Percentiles rank a stretch among this genome's conserved stretches.
phyloP scores from a whole-genome alignment of 2,113 vertebrate species.

The Cinclus cinclus region DNA sequence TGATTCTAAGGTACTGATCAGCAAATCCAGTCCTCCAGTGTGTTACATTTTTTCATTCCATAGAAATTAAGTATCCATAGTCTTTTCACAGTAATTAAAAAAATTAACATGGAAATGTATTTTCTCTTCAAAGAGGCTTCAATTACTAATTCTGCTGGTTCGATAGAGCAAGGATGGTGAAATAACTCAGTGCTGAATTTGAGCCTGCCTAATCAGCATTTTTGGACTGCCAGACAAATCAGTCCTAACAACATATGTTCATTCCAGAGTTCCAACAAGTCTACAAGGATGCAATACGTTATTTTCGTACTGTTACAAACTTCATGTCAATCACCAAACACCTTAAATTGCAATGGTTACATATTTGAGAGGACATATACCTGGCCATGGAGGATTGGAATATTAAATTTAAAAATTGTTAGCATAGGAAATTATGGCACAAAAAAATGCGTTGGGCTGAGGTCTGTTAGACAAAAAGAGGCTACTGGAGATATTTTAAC shows the following conservation, averaged over 20 bases:
- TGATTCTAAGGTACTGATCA: neutral
- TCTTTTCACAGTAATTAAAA: neutral
- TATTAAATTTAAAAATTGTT: neutral
- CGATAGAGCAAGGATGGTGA: neutral
- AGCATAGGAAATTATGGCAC: neutral
- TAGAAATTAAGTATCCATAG: neutral
- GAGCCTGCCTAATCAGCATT: neutral
- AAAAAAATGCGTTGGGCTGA: neutral
- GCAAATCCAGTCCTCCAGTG: neutral
- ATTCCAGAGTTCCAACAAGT: neutral
- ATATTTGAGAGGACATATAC: neutral
- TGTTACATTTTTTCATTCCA: neutral
- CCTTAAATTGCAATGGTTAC: neutral
- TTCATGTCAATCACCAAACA: neutral
- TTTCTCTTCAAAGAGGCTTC: neutral
- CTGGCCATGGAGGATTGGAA: neutral
- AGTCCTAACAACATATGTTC: neutral
- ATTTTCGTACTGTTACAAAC: conserved; percentile 6
- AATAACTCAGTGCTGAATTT: neutral
- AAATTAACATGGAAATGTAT: conserved; percentile 5
- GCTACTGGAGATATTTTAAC: neutral
- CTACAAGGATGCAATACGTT: neutral
- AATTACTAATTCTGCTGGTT: conserved; percentile 8
- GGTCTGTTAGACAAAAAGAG: neutral
- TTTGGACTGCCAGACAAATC: conserved; percentile 12